Evolutionary conservation across 2,113 vertebrate species (phyloP).

Genomic region (Ammodytes marinus): DNA sequence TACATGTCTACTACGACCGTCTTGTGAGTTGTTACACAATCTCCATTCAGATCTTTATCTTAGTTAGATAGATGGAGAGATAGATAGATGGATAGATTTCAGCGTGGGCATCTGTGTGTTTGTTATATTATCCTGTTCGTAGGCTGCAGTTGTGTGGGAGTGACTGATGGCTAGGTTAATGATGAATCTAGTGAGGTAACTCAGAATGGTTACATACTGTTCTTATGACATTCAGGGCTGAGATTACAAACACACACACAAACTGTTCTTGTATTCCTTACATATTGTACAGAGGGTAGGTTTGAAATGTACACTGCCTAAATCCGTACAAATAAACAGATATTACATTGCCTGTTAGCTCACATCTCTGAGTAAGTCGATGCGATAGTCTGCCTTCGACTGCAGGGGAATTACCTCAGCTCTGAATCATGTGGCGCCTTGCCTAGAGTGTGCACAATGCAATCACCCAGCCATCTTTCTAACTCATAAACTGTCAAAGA

Average conservation of each 20-base stretch:
- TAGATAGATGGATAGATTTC: neutral
- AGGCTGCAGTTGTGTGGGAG: slow-evolving; percentile 8
- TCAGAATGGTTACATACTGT: slow-evolving; percentile 20
- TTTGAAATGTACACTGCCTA: neutral
- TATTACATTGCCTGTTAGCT: slow-evolving; percentile 50
- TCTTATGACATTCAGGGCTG: slow-evolving; percentile 1
- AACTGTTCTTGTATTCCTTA: neutral
- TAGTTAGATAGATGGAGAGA: no score
- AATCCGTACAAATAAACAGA: slow-evolving; percentile 25
- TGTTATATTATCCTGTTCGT: slow-evolving; percentile 4
- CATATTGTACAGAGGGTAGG: neutral
- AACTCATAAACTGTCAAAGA: slow-evolving; percentile 70
- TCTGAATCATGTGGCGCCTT: slow-evolving; percentile 73
- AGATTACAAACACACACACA: slow-evolving; percentile 15
- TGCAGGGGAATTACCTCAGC: slow-evolving; percentile 79
- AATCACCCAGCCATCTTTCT: slow-evolving; percentile 75
- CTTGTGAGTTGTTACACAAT: slow-evolving; percentile 48
- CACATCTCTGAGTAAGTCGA: slow-evolving; percentile 58
- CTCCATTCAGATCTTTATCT: neutral
- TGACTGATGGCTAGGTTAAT: slow-evolving; percentile 16
- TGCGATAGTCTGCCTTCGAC: slow-evolving; percentile 62
- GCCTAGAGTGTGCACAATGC: slow-evolving; percentile 70
- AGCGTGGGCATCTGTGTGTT: slow-evolving; percentile 1
- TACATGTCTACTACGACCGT: slow-evolving; percentile 58
- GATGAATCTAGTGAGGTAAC: neutral